phyloP scores from a whole-genome alignment of 2,888 invertebrate genomes.

The Tiliacea citrago region DNA sequence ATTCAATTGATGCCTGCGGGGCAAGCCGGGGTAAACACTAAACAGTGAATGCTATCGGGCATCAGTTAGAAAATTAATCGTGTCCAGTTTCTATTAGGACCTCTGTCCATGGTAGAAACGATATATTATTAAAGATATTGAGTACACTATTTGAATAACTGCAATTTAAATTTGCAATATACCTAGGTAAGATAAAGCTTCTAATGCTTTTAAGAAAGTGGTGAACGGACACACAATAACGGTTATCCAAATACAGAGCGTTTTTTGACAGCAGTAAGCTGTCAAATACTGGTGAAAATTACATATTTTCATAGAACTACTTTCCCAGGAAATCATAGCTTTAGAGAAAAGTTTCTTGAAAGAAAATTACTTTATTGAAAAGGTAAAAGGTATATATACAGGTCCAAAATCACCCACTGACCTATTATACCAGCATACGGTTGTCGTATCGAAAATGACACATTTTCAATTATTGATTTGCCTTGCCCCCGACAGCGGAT shows the following conservation, averaged over 20 bases:
- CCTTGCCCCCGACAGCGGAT: too few relatives aligned
- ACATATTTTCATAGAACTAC: too few relatives aligned
- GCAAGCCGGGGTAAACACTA: slow-evolving; percentile 55
- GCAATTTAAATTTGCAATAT: background rate
- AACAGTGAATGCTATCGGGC: slow-evolving; percentile 60
- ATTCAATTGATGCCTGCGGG: slow-evolving; percentile 61
- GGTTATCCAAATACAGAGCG: too few relatives aligned
- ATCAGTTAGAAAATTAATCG: slow-evolving; percentile 51
- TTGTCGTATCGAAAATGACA: too few relatives aligned
- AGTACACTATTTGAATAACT: slow-evolving; percentile 24
- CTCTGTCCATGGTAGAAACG: slow-evolving; percentile 19
- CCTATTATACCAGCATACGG: background rate
- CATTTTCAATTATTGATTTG: too few relatives aligned
- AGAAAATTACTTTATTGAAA: slow-evolving; percentile 2
- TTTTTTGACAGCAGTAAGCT: too few relatives aligned
- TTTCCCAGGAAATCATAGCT: too few relatives aligned
- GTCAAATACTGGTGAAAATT: too few relatives aligned
- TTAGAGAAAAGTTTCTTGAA: background rate
- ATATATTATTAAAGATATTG: slow-evolving; percentile 14
- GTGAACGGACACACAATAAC: too few relatives aligned
- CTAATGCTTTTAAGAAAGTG: too few relatives aligned
- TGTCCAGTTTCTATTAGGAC: slow-evolving; percentile 54
- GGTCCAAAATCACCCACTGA: background rate
- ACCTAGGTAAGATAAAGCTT: background rate
- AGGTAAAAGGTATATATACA: too few relatives aligned